Percentiles rank a stretch among this genome's conserved stretches.
phyloP scores from a whole-genome alignment of 2,113 vertebrate species.

The Athene noctua region DNA sequence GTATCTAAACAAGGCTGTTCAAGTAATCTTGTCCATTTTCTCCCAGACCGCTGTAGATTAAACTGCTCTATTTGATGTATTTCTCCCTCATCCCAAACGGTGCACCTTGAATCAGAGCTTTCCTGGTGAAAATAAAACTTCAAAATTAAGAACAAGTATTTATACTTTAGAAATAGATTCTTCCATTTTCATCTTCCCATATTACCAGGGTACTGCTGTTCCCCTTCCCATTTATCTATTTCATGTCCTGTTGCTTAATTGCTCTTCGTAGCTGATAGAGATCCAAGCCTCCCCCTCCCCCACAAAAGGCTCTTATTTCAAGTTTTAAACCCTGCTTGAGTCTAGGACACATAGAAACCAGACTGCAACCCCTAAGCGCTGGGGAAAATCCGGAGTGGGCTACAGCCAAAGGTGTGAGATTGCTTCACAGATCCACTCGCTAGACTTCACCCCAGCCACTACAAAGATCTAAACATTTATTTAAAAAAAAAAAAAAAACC shows the following conservation, averaged over 20 bases:
- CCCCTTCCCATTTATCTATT: conserved; percentile 44
- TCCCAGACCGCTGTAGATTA: background rate
- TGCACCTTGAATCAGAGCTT: background rate
- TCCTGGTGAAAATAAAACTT: background rate
- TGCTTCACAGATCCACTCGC: background rate
- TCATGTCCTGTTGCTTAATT: conserved; percentile 46
- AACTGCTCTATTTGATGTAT: background rate
- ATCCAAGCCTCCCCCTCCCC: conserved; percentile 24
- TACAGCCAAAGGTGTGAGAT: background rate
- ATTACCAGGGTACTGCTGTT: background rate
- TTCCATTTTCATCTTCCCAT: conserved; percentile 17
- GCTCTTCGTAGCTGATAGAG: conserved; percentile 17
- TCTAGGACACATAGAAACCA: background rate
- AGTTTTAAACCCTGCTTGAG: background rate
- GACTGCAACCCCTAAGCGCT: background rate
- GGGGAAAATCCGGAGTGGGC: background rate
- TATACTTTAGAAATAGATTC: background rate
- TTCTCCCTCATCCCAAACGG: background rate
- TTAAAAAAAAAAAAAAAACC: background rate
- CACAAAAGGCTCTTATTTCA: conserved; percentile 31
- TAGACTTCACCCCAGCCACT: background rate
- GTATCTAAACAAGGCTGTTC: conserved; percentile 38
- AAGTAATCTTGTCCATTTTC: conserved; percentile 35
- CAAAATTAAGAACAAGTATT: background rate
- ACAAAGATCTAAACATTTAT: background rate